Conservation (phyloP, 2,113 vertebrate species). For the Passer domesticus region DNA sequence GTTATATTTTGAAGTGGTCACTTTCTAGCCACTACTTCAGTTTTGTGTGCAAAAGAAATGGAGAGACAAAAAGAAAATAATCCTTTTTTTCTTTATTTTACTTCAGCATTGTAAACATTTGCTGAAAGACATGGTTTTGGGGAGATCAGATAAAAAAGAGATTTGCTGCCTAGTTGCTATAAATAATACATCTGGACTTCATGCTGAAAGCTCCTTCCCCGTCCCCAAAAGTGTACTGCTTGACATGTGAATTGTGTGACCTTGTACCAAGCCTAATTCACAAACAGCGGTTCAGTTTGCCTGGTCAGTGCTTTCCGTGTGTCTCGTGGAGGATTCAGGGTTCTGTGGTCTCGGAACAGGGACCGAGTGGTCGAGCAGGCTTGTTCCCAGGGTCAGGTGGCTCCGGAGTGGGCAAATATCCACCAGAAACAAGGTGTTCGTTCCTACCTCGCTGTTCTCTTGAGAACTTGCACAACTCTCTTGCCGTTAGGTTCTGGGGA, state of each 20-base stretch:
- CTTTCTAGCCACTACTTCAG: slow-evolving; percentile 50
- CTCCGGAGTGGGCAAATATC: not conserved
- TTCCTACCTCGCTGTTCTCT: slow-evolving; percentile 52
- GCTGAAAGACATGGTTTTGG: not conserved
- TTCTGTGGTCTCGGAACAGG: not conserved
- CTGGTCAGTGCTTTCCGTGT: not conserved
- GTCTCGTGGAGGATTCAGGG: not conserved
- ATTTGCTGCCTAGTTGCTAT: not conserved
- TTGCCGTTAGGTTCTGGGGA: not conserved
- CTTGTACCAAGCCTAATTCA: not conserved
- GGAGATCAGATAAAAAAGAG: not conserved
- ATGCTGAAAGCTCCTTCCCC: not conserved
- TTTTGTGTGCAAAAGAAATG: not conserved
- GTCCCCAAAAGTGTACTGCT: not conserved
- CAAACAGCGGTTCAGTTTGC: not conserved
- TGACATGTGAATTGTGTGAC: not conserved
- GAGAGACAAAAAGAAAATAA: not conserved
- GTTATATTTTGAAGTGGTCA: slow-evolving; percentile 63
- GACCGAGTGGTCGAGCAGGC: not conserved
- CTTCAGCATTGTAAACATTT: not conserved
- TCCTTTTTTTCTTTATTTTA: not conserved
- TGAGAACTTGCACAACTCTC: slow-evolving; percentile 14
- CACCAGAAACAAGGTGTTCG: not conserved
- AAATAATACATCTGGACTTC: not conserved
- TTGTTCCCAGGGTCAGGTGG: not conserved